Percentiles rank a stretch among this genome's conserved stretches.
Evolutionary conservation across 2,113 vertebrate genomes (phyloP).

Genomic region (Apteryx owenii): DNA sequence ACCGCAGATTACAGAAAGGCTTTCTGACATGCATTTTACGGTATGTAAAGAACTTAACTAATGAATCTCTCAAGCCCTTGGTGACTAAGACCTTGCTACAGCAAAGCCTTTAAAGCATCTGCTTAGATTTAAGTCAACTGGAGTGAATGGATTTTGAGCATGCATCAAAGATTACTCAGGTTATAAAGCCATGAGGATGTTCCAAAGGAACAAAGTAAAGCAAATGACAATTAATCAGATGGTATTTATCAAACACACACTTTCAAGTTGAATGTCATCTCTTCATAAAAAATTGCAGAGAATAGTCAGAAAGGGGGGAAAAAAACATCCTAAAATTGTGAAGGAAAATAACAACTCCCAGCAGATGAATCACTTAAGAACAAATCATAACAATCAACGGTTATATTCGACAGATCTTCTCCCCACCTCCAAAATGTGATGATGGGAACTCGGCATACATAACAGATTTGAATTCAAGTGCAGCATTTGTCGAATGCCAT

Average conservation of each 20-base stretch:
- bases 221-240: constrained; percentile 32
- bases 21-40: constrained; percentile 19
- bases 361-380: not conserved
- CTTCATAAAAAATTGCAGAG: not conserved
- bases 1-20: not conserved
- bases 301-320: not conserved
- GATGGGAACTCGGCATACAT: not conserved
- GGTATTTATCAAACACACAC: constrained; percentile 17
- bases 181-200: not conserved
- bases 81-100: not conserved
- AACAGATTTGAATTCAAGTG: constrained; percentile 18
- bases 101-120: constrained; percentile 34
- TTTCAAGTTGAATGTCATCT: not conserved
- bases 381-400: not conserved
- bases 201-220: constrained; percentile 17
- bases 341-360: not conserved
- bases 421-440: not conserved
- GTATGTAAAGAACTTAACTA: constrained; percentile 37
- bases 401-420: not conserved
- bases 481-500: not conserved
- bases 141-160: not conserved
- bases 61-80: not conserved
- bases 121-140: not conserved
- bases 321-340: not conserved
- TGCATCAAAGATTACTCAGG: not conserved